A percentile compares a stretch with the other conserved stretches of the same genome.
These are phyloP conservation scores for Zosterops japonicus DNA, from an alignment of 2,113 vertebrate genomes.

Conservation along the genomic window DNA sequence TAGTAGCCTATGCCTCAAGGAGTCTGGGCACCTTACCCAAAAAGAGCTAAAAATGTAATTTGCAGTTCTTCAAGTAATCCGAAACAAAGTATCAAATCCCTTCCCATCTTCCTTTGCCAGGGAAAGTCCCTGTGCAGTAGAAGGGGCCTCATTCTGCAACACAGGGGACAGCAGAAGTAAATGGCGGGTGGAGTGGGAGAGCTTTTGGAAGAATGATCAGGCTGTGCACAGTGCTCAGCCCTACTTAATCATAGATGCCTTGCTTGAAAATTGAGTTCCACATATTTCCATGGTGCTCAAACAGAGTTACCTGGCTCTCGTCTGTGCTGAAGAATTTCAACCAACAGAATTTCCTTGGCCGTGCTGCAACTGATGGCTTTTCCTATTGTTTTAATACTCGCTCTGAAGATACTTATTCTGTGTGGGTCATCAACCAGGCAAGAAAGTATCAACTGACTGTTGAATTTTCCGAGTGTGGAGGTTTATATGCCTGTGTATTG, in stretches of 20 bases:
- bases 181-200: conserved; percentile 48
- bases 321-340: conserved; percentile 26
- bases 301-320: background rate
- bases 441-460: background rate
- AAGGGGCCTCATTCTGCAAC: conserved; percentile 8
- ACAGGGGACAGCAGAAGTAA: conserved; percentile 34
- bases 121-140: background rate
- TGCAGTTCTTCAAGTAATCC: conserved; percentile 57
- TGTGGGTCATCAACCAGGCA: background rate
- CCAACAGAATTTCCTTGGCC: conserved; percentile 30
- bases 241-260: conserved; percentile 43
- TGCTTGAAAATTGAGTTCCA: background rate
- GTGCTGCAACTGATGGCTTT: conserved; percentile 9
- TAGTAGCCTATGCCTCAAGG: conserved; percentile 41
- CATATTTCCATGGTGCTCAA: conserved; percentile 40
- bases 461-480: conserved; percentile 7
- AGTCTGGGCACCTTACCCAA: conserved; percentile 60
- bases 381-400: conserved; percentile 38
- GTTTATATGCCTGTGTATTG: background rate
- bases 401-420: background rate
- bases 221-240: background rate
- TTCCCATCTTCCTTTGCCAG: conserved; percentile 41
- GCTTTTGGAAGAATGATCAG: conserved; percentile 47
- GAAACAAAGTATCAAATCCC: conserved; percentile 60
- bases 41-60: conserved; percentile 59